phyloP scores from a whole-genome alignment of 2,113 vertebrate species.

The Trinectes maculatus region DNA sequence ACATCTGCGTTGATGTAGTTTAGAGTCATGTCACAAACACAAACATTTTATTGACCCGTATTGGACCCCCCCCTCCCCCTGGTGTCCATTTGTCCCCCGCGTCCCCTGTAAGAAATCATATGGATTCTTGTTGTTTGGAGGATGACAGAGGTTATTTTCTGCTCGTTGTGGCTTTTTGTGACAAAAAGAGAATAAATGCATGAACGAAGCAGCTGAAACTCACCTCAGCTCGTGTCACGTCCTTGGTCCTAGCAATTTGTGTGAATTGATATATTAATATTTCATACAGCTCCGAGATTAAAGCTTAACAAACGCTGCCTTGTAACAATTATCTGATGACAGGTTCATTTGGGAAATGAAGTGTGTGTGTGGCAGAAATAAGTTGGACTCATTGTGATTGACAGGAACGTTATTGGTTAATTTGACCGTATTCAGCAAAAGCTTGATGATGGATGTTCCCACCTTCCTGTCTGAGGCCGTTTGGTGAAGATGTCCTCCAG shows the following conservation, averaged over 20 bases:
- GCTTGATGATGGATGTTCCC: constrained; percentile 19
- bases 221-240: background rate
- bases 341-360: constrained; percentile 17
- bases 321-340: constrained; percentile 21
- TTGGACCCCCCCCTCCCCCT: no score
- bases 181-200: background rate
- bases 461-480: background rate
- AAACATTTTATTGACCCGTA: no score
- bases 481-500: constrained; percentile 3
- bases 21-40: no score
- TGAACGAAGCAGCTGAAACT: background rate
- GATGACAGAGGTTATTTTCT: background rate
- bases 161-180: background rate
- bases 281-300: background rate
- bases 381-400: constrained; percentile 17
- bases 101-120: background rate
- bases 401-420: constrained; percentile 20
- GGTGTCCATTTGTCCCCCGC: no score
- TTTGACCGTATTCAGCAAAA: constrained; percentile 3
- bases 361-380: constrained; percentile 4
- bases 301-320: constrained; percentile 8
- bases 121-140: background rate
- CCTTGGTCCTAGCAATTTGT: constrained; percentile 2
- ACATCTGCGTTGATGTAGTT: no score
- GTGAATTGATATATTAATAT: constrained; percentile 22